phyloP scores from a whole-genome alignment of 2,797 vertebrate species.

The Argya squamiceps region DNA sequence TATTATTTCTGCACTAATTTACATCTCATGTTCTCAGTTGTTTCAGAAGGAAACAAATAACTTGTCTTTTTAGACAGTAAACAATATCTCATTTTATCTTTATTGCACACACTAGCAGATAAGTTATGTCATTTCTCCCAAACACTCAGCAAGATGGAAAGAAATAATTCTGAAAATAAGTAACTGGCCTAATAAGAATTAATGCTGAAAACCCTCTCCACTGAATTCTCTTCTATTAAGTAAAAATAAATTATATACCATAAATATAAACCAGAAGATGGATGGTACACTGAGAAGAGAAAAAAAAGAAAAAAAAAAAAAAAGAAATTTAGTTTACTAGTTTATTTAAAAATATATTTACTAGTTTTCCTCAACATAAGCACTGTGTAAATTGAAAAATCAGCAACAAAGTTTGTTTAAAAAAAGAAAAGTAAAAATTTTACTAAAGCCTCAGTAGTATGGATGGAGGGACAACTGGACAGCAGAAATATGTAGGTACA shows the following conservation, averaged over 20 bases:
- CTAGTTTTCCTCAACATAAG: not conserved
- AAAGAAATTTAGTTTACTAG: too few species aligned
- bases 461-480: not conserved
- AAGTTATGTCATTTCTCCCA: slow-evolving; percentile 37
- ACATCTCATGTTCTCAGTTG: not conserved
- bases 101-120: slow-evolving; percentile 13
- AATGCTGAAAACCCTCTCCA: slow-evolving; percentile 26
- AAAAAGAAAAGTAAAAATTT: not conserved
- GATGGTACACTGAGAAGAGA: not conserved
- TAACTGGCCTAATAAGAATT: slow-evolving; percentile 30
- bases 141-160: slow-evolving; percentile 18
- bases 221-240: slow-evolving; percentile 22
- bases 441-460: not conserved
- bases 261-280: slow-evolving; percentile 25
- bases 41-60: slow-evolving; percentile 47
- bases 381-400: not conserved
- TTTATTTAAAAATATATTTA: too few species aligned
- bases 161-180: slow-evolving; percentile 39
- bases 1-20: slow-evolving; percentile 15
- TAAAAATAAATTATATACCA: slow-evolving; percentile 31
- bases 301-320: rapidly evolving
- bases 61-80: not conserved
- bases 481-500: not conserved
- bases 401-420: not conserved
- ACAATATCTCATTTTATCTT: slow-evolving; percentile 51